Evolutionary conservation across 1,140 invertebrate species (phyloP).

Genomic region (Manduca sexta): DNA sequence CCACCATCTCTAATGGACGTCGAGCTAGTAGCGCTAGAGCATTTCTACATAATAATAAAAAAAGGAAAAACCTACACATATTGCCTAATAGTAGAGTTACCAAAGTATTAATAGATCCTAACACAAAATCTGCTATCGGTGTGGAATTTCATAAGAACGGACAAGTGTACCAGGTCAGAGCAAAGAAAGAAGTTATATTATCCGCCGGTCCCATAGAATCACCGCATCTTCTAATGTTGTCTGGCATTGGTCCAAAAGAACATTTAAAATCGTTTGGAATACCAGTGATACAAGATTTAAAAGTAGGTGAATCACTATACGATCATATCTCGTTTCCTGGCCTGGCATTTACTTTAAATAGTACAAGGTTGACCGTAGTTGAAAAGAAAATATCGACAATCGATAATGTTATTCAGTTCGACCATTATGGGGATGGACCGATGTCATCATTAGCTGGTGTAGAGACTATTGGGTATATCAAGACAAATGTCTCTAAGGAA

Average conservation of each 20-base stretch:
- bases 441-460: slow-evolving; percentile 75
- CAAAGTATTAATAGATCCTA: slow-evolving; percentile 76
- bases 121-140: slow-evolving; percentile 76
- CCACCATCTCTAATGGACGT: slow-evolving; percentile 73
- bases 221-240: slow-evolving; percentile 87
- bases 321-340: slow-evolving; percentile 84
- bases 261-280: slow-evolving; percentile 80
- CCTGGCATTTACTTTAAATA: slow-evolving; percentile 74
- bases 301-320: slow-evolving; percentile 81
- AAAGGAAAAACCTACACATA: slow-evolving; percentile 79
- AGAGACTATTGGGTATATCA: slow-evolving; percentile 78
- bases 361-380: slow-evolving; percentile 55
- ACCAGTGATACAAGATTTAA: slow-evolving; percentile 76
- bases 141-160: slow-evolving; percentile 76
- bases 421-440: slow-evolving; percentile 70
- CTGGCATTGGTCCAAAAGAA: slow-evolving; percentile 82
- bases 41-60: slow-evolving; percentile 74
- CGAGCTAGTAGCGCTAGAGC: slow-evolving; percentile 74
- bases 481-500: slow-evolving; percentile 73
- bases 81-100: slow-evolving; percentile 73
- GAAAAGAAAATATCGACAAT: slow-evolving; percentile 66
- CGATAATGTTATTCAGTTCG: slow-evolving; percentile 60
- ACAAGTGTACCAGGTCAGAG: slow-evolving; percentile 63
- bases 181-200: slow-evolving; percentile 80
- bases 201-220: slow-evolving; percentile 85